Conservation (phyloP, 2,888 invertebrate genomes). For the Hecatera dysodea region DNA sequence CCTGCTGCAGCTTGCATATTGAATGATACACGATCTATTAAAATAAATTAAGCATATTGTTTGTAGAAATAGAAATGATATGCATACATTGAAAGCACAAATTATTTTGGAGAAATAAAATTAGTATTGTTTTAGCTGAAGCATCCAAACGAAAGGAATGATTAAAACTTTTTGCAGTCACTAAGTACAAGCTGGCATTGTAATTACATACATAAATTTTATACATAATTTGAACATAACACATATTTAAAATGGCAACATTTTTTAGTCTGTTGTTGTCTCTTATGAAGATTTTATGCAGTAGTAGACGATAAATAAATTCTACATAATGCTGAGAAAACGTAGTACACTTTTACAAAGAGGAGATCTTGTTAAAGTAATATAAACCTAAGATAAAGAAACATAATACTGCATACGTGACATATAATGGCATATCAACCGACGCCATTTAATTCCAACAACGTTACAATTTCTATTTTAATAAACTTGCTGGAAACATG, state of each 20-base stretch:
- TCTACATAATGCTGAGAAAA: constrained; percentile 4
- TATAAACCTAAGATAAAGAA: constrained; percentile 38
- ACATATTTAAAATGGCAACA: too few species aligned
- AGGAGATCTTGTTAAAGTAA: constrained; percentile 21
- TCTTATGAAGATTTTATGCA: constrained; percentile 4
- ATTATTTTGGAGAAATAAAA: too few species aligned
- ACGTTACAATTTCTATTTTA: constrained; percentile 38
- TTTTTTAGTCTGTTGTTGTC: too few species aligned
- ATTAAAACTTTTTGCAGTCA: neutral
- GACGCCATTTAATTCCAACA: constrained; percentile 21
- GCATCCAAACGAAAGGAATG: neutral
- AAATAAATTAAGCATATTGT: constrained; percentile 31
- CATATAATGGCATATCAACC: constrained; percentile 40
- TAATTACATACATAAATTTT: neutral
- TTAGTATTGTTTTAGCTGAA: neutral
- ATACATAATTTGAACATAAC: too few species aligned
- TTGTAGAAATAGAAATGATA: constrained; percentile 13
- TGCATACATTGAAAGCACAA: neutral
- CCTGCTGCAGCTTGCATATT: constrained; percentile 48
- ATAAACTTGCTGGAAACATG: constrained; percentile 22
- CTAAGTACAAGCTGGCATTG: neutral
- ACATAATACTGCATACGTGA: constrained; percentile 25
- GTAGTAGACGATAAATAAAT: constrained; percentile 1
- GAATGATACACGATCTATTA: constrained; percentile 18
- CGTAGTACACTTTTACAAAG: neutral